phyloP scores from a whole-genome alignment of 2,113 vertebrate species.

The Lophochroa leadbeateri region DNA sequence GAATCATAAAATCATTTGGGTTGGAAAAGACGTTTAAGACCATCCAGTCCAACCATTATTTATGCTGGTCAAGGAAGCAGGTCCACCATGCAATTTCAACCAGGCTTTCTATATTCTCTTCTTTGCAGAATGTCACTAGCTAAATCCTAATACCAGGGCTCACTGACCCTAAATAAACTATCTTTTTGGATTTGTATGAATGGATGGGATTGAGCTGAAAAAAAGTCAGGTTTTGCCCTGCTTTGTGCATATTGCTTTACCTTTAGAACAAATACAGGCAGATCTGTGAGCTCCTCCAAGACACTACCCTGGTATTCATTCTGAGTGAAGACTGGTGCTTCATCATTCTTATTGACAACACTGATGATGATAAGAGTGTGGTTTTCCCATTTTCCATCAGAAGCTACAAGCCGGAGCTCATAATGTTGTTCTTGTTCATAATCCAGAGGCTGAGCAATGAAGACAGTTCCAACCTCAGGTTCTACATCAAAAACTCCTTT shows the following conservation, averaged over 20 bases:
- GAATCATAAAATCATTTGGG: not conserved
- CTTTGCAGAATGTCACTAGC: not conserved
- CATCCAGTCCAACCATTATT: accelerated
- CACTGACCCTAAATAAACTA: not conserved
- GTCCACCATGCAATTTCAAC: not conserved
- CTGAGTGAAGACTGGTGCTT: constrained; percentile 85
- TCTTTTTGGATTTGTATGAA: not conserved
- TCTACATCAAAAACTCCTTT: constrained; percentile 88
- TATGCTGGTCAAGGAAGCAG: not conserved
- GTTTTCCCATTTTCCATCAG: constrained; percentile 92
- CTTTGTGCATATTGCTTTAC: constrained; percentile 57
- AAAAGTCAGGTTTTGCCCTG: not conserved
- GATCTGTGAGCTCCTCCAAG: constrained; percentile 80
- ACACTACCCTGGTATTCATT: constrained; percentile 81
- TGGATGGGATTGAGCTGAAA: not conserved
- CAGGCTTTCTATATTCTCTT: not conserved
- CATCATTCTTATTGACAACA: constrained; percentile 86
- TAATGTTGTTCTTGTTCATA: constrained; percentile 83
- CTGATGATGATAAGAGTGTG: constrained; percentile 80
- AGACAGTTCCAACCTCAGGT: constrained; percentile 83
- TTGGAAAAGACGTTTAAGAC: not conserved
- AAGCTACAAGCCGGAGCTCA: constrained; percentile 84
- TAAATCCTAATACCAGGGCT: not conserved
- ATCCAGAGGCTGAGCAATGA: constrained; percentile 84
- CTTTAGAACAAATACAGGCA: constrained; percentile 83